Evolutionary conservation across 1,140 invertebrate genomes (phyloP).

Genomic region (Drosophila burlai): DNA sequence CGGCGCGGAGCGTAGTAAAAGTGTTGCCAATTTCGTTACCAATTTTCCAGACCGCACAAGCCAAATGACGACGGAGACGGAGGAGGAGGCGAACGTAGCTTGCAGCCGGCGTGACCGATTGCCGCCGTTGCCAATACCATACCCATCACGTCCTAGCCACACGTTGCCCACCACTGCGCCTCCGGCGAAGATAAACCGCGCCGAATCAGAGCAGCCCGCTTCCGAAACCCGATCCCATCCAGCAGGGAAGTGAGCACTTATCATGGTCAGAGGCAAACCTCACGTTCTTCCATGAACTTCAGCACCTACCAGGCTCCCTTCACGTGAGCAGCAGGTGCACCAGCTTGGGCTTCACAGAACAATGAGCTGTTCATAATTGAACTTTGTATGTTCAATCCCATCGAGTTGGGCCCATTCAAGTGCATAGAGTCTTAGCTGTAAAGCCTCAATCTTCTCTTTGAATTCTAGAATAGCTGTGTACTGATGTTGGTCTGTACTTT

Average conservation of each 20-base stretch:
- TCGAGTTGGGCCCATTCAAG: neutral
- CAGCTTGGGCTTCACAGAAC: neutral
- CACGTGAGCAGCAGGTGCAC: conserved; percentile 50
- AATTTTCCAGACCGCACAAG: conserved; percentile 61
- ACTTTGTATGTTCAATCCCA: conserved; percentile 14
- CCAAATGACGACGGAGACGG: conserved; percentile 16
- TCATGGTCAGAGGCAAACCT: conserved; percentile 29
- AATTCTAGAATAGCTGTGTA: neutral
- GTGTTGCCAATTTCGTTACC: conserved; percentile 79
- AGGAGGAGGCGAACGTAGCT: neutral
- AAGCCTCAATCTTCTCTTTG: neutral
- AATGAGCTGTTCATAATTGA: neutral
- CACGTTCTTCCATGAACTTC: conserved; percentile 61
- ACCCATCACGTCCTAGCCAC: conserved; percentile 50
- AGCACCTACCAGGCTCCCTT: conserved; percentile 19
- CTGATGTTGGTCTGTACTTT: neutral
- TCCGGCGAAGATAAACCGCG: conserved; percentile 15
- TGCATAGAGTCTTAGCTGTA: neutral
- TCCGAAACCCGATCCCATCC: conserved; percentile 38
- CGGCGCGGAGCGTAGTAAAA: conserved; percentile 57
- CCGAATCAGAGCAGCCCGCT: conserved; percentile 12
- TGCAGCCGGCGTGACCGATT: conserved; percentile 59
- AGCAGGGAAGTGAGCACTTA: conserved; percentile 29
- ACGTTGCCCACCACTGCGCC: neutral
- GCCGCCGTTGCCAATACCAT: conserved; percentile 18